Evolutionary conservation across 2,797 vertebrate species (phyloP).

Genomic region (Xiphorhynchus erythropygius): DNA sequence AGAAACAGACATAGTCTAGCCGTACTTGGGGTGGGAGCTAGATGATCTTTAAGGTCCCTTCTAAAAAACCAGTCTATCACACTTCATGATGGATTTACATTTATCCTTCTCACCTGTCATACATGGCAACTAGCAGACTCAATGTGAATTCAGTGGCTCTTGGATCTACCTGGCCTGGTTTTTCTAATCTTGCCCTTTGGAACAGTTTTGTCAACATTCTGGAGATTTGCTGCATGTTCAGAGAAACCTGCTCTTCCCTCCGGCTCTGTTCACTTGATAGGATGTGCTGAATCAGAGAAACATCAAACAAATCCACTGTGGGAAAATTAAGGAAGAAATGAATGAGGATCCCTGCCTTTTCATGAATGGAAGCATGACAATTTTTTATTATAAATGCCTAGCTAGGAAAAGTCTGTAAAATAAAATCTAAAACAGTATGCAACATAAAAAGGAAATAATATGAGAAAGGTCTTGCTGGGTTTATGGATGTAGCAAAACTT

Average conservation of each 20-base stretch:
- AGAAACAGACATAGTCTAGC: not conserved
- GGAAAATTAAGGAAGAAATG: slow-evolving; percentile 14
- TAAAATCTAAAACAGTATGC: not conserved
- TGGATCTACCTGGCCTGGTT: slow-evolving; percentile 53
- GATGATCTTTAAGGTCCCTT: not conserved
- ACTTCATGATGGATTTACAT: not conserved
- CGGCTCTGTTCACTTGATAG: not conserved
- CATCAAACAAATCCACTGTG: slow-evolving; percentile 64
- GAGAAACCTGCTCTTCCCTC: not conserved
- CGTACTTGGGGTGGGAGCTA: not conserved
- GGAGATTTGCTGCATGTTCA: slow-evolving; percentile 74
- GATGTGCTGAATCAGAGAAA: slow-evolving; percentile 52
- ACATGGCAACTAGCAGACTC: slow-evolving; percentile 76
- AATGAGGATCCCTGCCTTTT: not conserved
- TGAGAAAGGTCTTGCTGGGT: not conserved
- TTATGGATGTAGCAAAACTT: not conserved
- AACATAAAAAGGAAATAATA: not conserved
- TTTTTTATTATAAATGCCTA: not conserved
- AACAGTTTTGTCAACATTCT: slow-evolving; percentile 78
- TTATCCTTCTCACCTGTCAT: slow-evolving; percentile 78
- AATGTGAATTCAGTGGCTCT: slow-evolving; percentile 72
- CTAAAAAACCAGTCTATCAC: not conserved
- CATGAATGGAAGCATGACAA: not conserved
- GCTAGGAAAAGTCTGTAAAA: not conserved
- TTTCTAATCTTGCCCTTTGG: slow-evolving; percentile 62